Conservation (phyloP, 1,140 invertebrate species). For the Dolichoris vasculosae region DNA sequence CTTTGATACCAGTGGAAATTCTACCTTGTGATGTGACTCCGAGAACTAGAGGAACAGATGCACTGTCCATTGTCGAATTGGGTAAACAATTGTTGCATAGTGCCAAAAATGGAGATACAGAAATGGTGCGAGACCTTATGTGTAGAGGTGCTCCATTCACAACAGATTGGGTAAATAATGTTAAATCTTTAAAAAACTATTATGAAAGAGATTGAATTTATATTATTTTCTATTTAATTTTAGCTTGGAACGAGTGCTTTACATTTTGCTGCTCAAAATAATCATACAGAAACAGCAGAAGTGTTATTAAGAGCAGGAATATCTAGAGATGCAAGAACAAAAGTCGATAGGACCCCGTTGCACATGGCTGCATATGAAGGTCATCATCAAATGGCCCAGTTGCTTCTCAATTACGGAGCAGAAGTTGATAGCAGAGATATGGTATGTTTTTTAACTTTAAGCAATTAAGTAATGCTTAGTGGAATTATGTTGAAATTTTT, state of each 20-base stretch:
- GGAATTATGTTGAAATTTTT: not conserved
- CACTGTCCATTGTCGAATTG: slow-evolving; percentile 79
- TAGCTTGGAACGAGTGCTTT: slow-evolving; percentile 92
- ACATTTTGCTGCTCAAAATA: slow-evolving; percentile 89
- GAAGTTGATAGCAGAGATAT: slow-evolving; percentile 89
- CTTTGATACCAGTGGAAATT: slow-evolving; percentile 70
- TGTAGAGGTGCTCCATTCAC: slow-evolving; percentile 92
- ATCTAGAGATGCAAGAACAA: slow-evolving; percentile 90
- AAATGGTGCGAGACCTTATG: slow-evolving; percentile 86
- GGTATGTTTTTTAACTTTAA: slow-evolving; percentile 74
- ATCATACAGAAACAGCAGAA: slow-evolving; percentile 87
- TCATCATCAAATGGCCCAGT: slow-evolving; percentile 83
- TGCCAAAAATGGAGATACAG: slow-evolving; percentile 85
- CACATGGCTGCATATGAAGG: slow-evolving; percentile 92
- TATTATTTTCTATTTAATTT: slow-evolving; percentile 35
- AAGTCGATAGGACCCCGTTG: slow-evolving; percentile 93
- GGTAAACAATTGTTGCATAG: slow-evolving; percentile 88
- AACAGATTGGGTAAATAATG: slow-evolving; percentile 87
- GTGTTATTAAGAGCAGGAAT: slow-evolving; percentile 89
- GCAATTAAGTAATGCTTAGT: not conserved
- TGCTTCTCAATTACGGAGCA: slow-evolving; percentile 85
- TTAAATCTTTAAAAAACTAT: slow-evolving; percentile 14
- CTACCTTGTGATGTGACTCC: slow-evolving; percentile 64
- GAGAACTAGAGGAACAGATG: slow-evolving; percentile 61
- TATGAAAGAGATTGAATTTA: not conserved